These are phyloP conservation scores for Phyllotis vaccarum DNA, from an alignment of 2,797 vertebrate species.

Conservation along the genomic window DNA sequence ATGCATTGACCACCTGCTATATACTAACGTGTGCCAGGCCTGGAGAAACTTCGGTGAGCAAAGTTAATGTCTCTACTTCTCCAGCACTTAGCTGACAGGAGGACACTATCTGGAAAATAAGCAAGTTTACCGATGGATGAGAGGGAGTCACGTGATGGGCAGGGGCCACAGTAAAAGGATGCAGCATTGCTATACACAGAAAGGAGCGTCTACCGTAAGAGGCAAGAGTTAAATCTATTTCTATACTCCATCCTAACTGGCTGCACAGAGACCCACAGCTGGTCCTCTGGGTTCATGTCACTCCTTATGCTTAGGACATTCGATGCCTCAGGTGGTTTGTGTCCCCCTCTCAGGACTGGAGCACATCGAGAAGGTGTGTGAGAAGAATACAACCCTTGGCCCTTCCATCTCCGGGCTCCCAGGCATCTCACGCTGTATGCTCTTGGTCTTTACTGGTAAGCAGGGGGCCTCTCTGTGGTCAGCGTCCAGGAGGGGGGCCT, in stretches of 20 bases:
- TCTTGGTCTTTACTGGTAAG: neutral
- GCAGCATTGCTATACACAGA: neutral
- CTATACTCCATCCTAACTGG: neutral
- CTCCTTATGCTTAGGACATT: slow-evolving; percentile 31
- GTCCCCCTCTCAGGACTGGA: slow-evolving; percentile 39
- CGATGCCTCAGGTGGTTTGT: neutral
- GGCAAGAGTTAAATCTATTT: accelerated
- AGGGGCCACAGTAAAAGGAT: neutral
- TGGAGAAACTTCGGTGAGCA: neutral
- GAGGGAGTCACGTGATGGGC: accelerated
- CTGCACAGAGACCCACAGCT: neutral
- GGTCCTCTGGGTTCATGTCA: accelerated
- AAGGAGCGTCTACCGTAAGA: neutral
- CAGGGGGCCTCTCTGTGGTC: neutral
- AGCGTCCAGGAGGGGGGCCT: neutral
- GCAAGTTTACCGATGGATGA: neutral
- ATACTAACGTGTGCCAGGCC: neutral
- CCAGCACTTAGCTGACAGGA: neutral
- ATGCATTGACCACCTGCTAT: neutral
- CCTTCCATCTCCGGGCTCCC: neutral
- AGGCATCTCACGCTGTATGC: neutral
- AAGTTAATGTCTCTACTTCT: neutral
- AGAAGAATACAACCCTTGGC: accelerated
- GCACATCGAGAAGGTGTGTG: neutral
- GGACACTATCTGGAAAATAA: neutral